Evolutionary conservation across 2,797 vertebrate genomes (phyloP).

Genomic region (Clarias fuscus): DNA sequence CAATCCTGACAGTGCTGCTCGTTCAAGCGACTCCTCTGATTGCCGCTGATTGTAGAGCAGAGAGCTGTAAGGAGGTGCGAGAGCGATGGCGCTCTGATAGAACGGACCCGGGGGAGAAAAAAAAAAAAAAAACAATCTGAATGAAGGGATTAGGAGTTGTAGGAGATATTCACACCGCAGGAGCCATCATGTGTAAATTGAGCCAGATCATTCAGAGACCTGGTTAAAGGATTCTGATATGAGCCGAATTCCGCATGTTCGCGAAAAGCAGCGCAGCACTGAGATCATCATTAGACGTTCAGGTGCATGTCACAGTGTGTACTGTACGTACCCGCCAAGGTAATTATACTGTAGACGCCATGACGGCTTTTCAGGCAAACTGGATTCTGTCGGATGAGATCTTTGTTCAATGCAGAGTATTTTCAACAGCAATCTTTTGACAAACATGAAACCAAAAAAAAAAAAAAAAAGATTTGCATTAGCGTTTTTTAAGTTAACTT

Average conservation of each 20-base stretch:
- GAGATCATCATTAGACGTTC: background rate
- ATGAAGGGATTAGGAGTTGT: constrained; percentile 2
- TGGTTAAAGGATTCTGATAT: background rate
- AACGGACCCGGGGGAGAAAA: background rate
- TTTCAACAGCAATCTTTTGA: no score
- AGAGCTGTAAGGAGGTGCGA: constrained; percentile 17
- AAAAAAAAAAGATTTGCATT: background rate
- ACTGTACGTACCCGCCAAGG: background rate
- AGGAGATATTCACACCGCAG: constrained; percentile 7
- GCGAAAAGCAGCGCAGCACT: background rate
- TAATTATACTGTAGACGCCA: background rate
- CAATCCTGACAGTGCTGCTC: constrained; percentile 33
- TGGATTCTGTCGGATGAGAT: background rate
- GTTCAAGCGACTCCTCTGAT: constrained; percentile 26
- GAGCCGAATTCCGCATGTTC: background rate
- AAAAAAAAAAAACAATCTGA: background rate
- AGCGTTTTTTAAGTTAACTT: background rate
- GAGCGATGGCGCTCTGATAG: background rate
- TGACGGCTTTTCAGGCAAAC: background rate
- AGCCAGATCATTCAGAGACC: background rate
- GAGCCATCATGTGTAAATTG: constrained; percentile 20
- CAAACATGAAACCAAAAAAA: background rate
- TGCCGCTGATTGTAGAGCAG: constrained; percentile 27
- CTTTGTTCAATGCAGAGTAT: background rate
- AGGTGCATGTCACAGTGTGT: background rate